Evolutionary conservation across 2,888 invertebrate genomes (phyloP).

Genomic region (Sinhomidia bicolor): DNA sequence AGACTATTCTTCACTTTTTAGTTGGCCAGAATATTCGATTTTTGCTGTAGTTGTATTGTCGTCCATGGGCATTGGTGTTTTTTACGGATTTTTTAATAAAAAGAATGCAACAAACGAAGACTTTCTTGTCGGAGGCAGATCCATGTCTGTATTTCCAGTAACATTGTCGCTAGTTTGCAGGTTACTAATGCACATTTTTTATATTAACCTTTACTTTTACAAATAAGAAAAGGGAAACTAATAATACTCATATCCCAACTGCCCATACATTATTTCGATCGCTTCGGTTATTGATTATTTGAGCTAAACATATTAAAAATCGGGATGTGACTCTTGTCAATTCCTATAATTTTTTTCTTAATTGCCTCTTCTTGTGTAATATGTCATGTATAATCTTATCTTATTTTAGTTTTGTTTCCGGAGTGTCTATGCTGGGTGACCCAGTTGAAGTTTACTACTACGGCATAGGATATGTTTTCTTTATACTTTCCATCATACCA

Average conservation of each 20-base stretch:
- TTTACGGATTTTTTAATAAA: constrained; percentile 90
- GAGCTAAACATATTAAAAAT: too few species aligned
- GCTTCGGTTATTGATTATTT: too few species aligned
- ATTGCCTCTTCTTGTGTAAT: not conserved
- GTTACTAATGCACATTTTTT: too few species aligned
- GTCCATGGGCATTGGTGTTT: constrained; percentile 91
- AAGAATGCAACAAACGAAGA: constrained; percentile 88
- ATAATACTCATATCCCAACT: too few species aligned
- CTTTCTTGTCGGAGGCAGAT: constrained; percentile 90
- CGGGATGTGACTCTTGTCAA: too few species aligned
- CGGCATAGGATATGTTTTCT: constrained; percentile 81
- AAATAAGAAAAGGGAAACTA: too few species aligned
- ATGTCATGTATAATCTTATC: not conserved
- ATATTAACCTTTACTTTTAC: too few species aligned
- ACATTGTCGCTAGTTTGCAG: constrained; percentile 74
- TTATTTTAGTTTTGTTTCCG: constrained; percentile 56
- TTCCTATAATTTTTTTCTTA: too few species aligned
- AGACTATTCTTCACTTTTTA: constrained; percentile 64
- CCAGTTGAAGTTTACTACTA: constrained; percentile 73
- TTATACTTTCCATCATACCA: constrained; percentile 81
- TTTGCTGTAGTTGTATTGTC: constrained; percentile 87
- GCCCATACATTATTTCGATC: too few species aligned
- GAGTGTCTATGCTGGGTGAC: constrained; percentile 58
- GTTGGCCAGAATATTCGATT: constrained; percentile 90
- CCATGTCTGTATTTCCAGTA: constrained; percentile 84